Base-by-base conservation (phyloP, 1,140 invertebrate genomes). In the Chironomus striatipennis region DNA sequence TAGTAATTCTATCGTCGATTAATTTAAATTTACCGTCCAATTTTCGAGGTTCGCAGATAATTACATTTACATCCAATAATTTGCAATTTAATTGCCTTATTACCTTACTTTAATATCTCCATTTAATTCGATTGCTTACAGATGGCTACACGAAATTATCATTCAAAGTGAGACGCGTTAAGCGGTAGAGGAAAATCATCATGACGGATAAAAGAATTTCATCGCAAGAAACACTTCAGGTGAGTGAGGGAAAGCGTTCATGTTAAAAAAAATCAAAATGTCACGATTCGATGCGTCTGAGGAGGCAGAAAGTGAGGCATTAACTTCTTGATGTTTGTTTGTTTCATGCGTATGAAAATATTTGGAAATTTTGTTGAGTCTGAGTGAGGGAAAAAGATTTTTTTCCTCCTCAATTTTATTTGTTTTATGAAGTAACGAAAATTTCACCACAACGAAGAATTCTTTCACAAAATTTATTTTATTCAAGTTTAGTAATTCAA, bases 1-100 rank as follows among this genome's bases (percentile, higher is more conserved):
- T 5, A 34, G 24, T 34, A 34, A 34, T 34, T 34, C 24, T 34
- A 57, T 8, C 6, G 65, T 20, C 65, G 65, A 70, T 70, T 70
- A 70, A 70, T 70, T 70, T 70, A 70, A 70, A 70, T 21, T 20
- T 70, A 70, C 17, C 65, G 20, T 70, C 18, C 17, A 70, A 70
- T 70, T 70, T 70, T 17, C 7, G 20, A 70, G 17, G 4, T 70
- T 70, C 17, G 65, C 65, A 70, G 65, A 70, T 70, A 70, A 70
- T 70, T 70, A 20, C 65, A 70, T 70, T 57, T 70, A 70, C 2
- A 70, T 18, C 7, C 17, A 70, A 18, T 70, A 70, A 70, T 70
- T 70, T 70, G 7, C 65, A 70, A 70, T 70, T 21, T 70, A 20
- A 70, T 70, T 70, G 20, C 65, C 18, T 21, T 20, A 70, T 70